These are phyloP conservation scores for Meda fulgida DNA, from an alignment of 2,797 vertebrate species.

Conservation along the genomic window DNA sequence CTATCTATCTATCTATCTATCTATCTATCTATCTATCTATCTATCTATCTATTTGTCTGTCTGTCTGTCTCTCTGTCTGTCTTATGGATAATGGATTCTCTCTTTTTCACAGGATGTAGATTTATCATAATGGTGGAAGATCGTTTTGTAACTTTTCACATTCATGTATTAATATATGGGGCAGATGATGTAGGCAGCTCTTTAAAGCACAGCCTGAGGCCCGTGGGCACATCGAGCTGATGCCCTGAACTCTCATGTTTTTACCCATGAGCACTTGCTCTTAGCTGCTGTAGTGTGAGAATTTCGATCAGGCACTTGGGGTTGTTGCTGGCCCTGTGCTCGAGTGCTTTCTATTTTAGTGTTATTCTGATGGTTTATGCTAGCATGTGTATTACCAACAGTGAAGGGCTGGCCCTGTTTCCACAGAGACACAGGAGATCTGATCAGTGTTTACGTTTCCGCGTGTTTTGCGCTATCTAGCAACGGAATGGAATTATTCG, in stretches of 20 bases:
- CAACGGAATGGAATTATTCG: not conserved
- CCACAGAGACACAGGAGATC: not conserved
- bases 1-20: not conserved
- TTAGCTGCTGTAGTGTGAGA: not conserved
- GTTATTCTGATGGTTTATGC: not conserved
- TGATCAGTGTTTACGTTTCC: constrained; percentile 1
- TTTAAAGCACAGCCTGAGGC: not conserved
- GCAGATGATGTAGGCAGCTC: constrained; percentile 19
- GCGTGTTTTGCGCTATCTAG: not conserved
- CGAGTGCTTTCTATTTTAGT: constrained; percentile 40
- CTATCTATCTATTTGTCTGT: not conserved
- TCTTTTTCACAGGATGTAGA: not conserved
- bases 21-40: not conserved
- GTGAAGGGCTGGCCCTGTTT: constrained; percentile 14
- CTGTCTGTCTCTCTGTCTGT: not conserved
- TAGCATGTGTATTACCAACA: not conserved
- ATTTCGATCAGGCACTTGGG: not conserved
- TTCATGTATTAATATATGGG: not conserved
- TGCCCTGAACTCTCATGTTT: not conserved
- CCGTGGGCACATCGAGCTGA: constrained; percentile 13
- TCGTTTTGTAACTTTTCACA: constrained; percentile 23
- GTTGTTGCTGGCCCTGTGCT: constrained; percentile 11
- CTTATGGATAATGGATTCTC: not conserved
- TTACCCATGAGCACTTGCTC: constrained; percentile 24
- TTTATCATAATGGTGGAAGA: not conserved